Evolutionary conservation across 2,888 invertebrate species (phyloP), one percentile per base, ranked within the genome.

Genomic region (Notodonta ziczac): DNA sequence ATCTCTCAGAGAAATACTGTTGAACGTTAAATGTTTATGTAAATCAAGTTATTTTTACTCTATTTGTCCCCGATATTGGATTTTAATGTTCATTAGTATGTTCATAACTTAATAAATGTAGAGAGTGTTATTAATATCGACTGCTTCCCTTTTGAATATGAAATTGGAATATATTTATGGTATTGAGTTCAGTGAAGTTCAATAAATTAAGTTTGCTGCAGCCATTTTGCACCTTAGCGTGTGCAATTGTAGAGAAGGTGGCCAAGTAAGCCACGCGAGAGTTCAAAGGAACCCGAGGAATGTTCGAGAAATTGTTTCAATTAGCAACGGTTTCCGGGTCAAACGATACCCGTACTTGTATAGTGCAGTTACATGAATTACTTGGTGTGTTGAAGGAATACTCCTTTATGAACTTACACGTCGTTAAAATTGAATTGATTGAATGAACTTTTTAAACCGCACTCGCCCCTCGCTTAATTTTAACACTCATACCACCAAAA

Each of bases 231-330:
- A 24, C 24, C 24, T 24, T 24, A 24, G 24, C 24, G 24, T 24
- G 24, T 2, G 24, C 24, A 2, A 24, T 24, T 24, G 24, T 24
- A 24, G 24, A 2, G 24, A 24, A 24, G 24, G 24, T 24, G 60
- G 62, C 44, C 58, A 69, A 75, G 65, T 68, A 73, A 58, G 63
- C 65, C 63, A 61, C 51, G 66, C 57, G 63, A 65, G 63, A 72
- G 70, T 72, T 77, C 77, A 78, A 86, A 83, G 81, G 77, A 79
- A 78, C 63, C 76, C 62, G 65, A 61, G 60, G 66, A 78, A 78
- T 71, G 67, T 77, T 77, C 69, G 60, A 65, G 76, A 77, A 84
- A 83, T 82, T 84, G 84, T 82, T 86, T 83, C 79, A 81, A 85
- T 86, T 83, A 82, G 72, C 63, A 62, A 67, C 63, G 67, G 76